A percentile compares a stretch with the other conserved stretches of the same genome.
These are phyloP conservation scores for Dendrophyllia cribrosa DNA, from an alignment of 64 coral and sea anemone species.

Conservation along the genomic window DNA sequence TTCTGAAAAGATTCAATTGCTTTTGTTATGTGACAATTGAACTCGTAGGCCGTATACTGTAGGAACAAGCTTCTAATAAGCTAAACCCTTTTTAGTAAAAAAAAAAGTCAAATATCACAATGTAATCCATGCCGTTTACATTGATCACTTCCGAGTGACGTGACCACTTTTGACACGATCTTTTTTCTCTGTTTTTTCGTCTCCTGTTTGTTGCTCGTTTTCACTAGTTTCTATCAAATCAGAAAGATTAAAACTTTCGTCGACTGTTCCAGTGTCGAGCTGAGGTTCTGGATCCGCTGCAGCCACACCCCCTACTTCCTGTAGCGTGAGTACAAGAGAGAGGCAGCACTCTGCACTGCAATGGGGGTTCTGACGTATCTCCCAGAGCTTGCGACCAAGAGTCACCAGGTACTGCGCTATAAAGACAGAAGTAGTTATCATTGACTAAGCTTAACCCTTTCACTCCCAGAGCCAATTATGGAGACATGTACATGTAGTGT, in stretches of 20 bases:
- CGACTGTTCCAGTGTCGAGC: not conserved
- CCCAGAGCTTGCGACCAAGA: not conserved
- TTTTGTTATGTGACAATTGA: no score
- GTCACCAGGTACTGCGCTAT: not conserved
- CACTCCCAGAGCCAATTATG: no score
- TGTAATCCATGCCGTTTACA: no score
- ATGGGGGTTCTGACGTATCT: not conserved
- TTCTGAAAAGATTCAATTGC: no score
- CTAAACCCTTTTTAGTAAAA: no score
- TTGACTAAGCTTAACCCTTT: no score
- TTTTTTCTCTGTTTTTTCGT: not conserved
- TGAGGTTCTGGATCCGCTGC: not conserved
- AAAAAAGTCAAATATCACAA: no score
- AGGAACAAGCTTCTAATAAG: no score
- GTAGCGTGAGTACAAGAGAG: not conserved
- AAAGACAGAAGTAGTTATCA: not conserved
- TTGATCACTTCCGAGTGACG: not conserved
- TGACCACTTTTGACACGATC: not conserved
- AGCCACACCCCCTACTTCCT: not conserved
- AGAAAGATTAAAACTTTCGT: not conserved
- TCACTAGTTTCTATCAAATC: not conserved
- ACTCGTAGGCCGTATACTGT: no score
- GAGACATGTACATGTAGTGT: no score
- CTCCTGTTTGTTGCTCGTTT: not conserved
- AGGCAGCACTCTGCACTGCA: not conserved